Conservation (phyloP, 2,888 invertebrate genomes). For the Punctoribates punctum region DNA sequence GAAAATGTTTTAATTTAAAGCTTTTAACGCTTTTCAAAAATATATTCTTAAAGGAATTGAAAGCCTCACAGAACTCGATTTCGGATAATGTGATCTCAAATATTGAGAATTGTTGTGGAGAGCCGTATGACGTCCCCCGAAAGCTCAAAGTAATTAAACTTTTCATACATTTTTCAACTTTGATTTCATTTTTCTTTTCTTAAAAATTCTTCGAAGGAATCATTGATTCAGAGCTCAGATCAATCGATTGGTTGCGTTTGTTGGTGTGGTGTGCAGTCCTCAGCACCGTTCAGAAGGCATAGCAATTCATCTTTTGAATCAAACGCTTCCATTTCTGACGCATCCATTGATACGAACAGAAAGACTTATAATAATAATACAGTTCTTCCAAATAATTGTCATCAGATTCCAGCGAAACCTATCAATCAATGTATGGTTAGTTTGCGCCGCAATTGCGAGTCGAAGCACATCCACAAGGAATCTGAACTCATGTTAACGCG, state of each 20-base stretch:
- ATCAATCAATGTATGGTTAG: constrained; percentile 33
- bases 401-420: constrained; percentile 16
- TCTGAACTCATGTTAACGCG: constrained; percentile 2
- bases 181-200: neutral
- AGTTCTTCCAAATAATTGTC: constrained; percentile 18
- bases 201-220: neutral
- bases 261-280: neutral
- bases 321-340: neutral
- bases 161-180: neutral
- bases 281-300: neutral
- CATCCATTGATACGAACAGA: neutral
- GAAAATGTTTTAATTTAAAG: neutral
- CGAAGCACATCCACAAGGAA: neutral
- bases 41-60: constrained; percentile 7
- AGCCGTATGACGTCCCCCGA: constrained; percentile 50
- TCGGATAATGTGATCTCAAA: neutral
- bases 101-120: constrained; percentile 27
- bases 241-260: constrained; percentile 10
- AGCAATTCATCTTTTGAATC: constrained; percentile 13
- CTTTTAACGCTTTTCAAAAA: neutral
- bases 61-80: neutral
- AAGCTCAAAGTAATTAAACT: constrained; percentile 42
- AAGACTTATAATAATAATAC: constrained; percentile 20
- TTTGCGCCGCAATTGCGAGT: neutral
- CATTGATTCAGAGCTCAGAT: neutral